Evolutionary conservation across 2,113 vertebrate genomes (phyloP).

Genomic region (Vidua macroura): DNA sequence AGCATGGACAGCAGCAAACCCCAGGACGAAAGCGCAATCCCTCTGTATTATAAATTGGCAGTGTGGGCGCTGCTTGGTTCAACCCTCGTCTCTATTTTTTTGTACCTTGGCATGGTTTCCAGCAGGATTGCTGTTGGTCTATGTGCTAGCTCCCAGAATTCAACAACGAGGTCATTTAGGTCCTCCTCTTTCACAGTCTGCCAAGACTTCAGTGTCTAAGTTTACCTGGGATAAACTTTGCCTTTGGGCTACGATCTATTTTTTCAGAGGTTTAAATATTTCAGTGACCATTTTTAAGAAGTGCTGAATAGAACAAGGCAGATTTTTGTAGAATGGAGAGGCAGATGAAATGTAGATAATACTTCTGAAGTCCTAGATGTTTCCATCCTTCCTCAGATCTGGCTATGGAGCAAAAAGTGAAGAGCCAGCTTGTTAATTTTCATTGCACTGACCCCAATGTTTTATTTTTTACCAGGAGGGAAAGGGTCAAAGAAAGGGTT

Average conservation of each 20-base stretch:
- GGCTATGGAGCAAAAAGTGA: not conserved
- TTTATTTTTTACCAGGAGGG: not conserved
- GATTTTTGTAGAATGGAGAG: not conserved
- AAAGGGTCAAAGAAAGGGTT: not conserved
- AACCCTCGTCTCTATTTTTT: not conserved
- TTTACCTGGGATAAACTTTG: not conserved
- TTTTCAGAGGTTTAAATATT: not conserved
- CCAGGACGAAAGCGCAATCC: not conserved
- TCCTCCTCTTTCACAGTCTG: not conserved
- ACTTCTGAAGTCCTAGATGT: not conserved
- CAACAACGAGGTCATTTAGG: not conserved
- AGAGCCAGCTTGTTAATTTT: not conserved
- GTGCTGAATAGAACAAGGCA: not conserved
- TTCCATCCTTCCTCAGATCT: not conserved
- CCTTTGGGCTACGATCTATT: not conserved
- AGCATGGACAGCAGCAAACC: not conserved
- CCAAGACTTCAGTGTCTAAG: not conserved
- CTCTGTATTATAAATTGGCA: not conserved
- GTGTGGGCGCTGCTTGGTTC: fast-evolving
- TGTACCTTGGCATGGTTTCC: not conserved
- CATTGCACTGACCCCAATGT: not conserved
- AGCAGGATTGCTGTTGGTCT: not conserved
- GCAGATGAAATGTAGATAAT: not conserved
- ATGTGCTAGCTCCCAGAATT: not conserved
- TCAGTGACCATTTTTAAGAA: not conserved